Percentiles rank a stretch among this genome's conserved stretches.
These are phyloP conservation scores for Gila robusta DNA, from an alignment of 2,797 vertebrate species.

Conservation along the genomic window DNA sequence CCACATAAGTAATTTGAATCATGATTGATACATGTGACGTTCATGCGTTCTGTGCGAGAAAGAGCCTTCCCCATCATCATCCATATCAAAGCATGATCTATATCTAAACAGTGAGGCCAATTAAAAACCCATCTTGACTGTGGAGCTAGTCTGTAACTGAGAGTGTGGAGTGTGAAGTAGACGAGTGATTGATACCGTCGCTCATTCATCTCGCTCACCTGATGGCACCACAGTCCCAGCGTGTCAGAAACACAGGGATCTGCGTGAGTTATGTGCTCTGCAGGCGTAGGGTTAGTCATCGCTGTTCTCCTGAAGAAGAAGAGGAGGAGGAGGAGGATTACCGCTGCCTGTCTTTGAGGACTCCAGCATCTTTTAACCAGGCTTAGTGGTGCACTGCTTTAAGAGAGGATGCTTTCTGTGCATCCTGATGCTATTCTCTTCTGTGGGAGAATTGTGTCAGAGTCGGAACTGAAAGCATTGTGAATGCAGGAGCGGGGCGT, in stretches of 20 bases:
- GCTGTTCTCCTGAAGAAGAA: neutral
- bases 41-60: conserved; percentile 27
- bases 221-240: conserved; percentile 61
- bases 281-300: conserved; percentile 27
- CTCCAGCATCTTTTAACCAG: conserved; percentile 14
- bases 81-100: conserved; percentile 79
- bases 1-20: conserved; percentile 54
- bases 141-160: conserved; percentile 79
- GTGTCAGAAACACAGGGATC: conserved; percentile 63
- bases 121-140: conserved; percentile 87
- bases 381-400: conserved; percentile 13
- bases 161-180: conserved; percentile 78
- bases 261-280: conserved; percentile 61
- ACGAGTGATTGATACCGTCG: conserved; percentile 82
- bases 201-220: conserved; percentile 78
- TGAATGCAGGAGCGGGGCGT: neutral
- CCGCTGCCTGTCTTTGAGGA: conserved; percentile 16
- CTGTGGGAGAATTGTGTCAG: neutral
- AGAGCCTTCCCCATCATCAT: conserved; percentile 36
- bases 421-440: neutral
- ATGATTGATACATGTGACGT: conserved; percentile 4
- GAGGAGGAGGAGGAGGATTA: conserved; percentile 35
- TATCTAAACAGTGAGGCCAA: conserved; percentile 81
- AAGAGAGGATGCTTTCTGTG: conserved; percentile 9
- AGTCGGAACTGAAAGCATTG: neutral